Conservation (phyloP, 2,888 invertebrate species). For the Sipunculus nudus region DNA sequence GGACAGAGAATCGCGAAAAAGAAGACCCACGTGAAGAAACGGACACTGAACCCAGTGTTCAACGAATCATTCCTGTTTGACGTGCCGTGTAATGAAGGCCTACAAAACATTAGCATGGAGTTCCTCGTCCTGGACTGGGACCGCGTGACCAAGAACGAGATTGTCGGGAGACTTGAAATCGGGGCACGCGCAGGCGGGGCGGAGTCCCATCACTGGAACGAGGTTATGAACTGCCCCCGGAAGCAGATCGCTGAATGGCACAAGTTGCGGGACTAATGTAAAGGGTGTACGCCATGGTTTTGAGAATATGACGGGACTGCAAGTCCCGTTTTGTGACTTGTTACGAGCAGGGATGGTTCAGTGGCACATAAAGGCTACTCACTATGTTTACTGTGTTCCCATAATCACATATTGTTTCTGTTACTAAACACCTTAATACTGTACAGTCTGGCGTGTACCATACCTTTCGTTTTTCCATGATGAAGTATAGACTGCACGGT, state of each 20-base stretch:
- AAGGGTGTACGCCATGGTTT: no score
- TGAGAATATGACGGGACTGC: no score
- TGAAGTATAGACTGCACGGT: no score
- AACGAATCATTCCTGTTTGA: conserved; percentile 99
- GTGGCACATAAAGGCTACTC: no score
- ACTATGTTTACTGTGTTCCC: no score
- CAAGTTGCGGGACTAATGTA: conserved; percentile 76
- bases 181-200: conserved; percentile 73
- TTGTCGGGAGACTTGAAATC: conserved; percentile 93
- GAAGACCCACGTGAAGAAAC: conserved; percentile 98
- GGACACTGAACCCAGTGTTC: conserved; percentile 97
- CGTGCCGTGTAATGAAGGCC: conserved; percentile 82
- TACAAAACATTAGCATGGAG: conserved; percentile 83
- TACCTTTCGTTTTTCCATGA: no score
- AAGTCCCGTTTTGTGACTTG: no score
- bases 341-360: no score
- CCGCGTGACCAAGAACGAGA: conserved; percentile 98
- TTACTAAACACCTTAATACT: no score
- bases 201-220: conserved; percentile 89
- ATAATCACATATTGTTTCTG: no score
- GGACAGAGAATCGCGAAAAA: conserved; percentile 98
- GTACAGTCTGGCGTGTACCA: no score
- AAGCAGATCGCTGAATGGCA: conserved; percentile 99
- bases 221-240: conserved; percentile 95
- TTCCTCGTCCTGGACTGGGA: conserved; percentile 95